Base-by-base conservation (phyloP, 37 sponge, comb jelly and placozoan genomes). In the Halisarca cf. caerulea region DNA sequence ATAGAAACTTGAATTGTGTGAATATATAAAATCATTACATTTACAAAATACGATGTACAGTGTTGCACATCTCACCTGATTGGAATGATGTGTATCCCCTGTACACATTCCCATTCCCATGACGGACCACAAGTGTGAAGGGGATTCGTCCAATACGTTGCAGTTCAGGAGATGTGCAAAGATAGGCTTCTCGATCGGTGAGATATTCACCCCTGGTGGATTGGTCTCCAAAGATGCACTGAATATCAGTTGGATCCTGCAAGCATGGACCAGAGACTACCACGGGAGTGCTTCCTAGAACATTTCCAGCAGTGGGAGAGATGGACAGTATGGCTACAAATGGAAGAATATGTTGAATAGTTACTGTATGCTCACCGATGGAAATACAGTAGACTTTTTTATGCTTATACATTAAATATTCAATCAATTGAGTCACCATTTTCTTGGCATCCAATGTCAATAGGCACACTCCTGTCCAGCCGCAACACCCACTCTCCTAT, bases 261-360 rank as follows among this genome's bases (percentile, higher is more conserved):
- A 39, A 2, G 15, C 77, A 74, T 42, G 77, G 45, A 11, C 42
- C 77, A 74, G 77, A 43, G 41, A 74, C 77, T 14, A 41, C 77
- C 25, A 74, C 77, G 21, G 77, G 77, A 39, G 77, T 74, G 21
- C 77, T 44, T 44, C 77, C 77, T 11, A 43, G 24, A 1, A 74
- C 42, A 74, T 74, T 74, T 1, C 77, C 45, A 43, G 42, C 77
- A 43, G 41, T 44, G 38, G 77, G 77, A 24, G 18, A 43, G 41
- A 74, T 40, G 41, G 39, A 36, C 24, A 40, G 0, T 40, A 43
- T n/a, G 25, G 18, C 42, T 40, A 40, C 45, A 41, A 9, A 37
- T 5, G 73, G 3, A 66, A 27, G 33, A 20, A 69, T 15, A 69
- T 69, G 37, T n/a, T 9, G 27, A 9, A 27, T 27, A 9, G 23